A percentile compares a stretch with the other conserved stretches of the same genome.
Conservation (phyloP, 2,797 vertebrate species). For the Artibeus jamaicensis region DNA sequence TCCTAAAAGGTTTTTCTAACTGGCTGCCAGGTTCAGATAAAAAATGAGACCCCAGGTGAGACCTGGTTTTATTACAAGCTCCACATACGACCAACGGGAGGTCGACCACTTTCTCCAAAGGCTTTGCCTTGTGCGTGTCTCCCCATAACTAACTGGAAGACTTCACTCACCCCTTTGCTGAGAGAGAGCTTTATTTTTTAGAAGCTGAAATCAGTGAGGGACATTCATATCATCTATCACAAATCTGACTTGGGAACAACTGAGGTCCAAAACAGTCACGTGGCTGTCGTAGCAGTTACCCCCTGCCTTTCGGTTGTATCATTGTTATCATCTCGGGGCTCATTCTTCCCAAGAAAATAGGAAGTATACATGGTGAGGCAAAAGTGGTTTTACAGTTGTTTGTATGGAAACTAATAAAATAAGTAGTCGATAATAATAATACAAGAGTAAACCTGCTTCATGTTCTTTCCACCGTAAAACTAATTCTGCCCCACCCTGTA, state of each 20-base stretch:
- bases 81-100: neutral
- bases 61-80: neutral
- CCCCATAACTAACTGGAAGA: neutral
- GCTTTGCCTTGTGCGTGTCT: neutral
- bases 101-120: neutral
- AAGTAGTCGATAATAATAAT: no score
- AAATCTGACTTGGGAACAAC: neutral
- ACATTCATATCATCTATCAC: neutral
- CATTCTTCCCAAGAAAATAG: neutral
- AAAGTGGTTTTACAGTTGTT: neutral
- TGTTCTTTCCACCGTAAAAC: neutral
- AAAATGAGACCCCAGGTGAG: neutral
- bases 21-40: neutral
- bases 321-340: neutral
- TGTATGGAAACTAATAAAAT: no score
- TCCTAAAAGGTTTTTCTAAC: conserved; percentile 27
- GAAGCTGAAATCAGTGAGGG: neutral
- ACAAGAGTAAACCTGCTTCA: no score
- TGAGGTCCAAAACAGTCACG: neutral
- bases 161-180: neutral
- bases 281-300: neutral
- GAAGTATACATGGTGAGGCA: neutral
- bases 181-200: neutral
- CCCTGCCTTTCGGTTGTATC: neutral
- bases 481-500: neutral